Evolutionary conservation across 2,113 vertebrate genomes (phyloP).

Genomic region (Thermophis baileyi): DNA sequence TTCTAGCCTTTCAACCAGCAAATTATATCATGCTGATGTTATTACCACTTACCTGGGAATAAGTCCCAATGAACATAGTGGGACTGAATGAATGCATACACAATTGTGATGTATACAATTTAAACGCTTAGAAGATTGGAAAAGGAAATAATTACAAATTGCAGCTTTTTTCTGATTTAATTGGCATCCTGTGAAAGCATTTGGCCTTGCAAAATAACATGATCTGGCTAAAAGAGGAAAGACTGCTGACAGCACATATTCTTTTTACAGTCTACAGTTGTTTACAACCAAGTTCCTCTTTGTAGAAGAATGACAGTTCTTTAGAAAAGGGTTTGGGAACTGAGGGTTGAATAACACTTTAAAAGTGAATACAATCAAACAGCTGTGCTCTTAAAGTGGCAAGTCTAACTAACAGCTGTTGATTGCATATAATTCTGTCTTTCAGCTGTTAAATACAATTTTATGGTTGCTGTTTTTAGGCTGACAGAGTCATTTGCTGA

Average conservation of each 20-base stretch:
- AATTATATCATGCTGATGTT: not conserved
- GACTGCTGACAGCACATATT: not conserved
- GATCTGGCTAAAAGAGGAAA: not conserved
- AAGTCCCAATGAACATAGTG: not conserved
- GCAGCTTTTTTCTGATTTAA: not conserved
- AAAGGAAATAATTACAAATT: not conserved
- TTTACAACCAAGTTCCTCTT: conserved; percentile 2
- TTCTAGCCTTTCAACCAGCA: not conserved
- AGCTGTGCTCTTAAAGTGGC: conserved; percentile 10
- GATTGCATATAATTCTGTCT: conserved; percentile 7
- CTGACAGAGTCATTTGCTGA: not conserved
- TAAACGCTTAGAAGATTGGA: not conserved
- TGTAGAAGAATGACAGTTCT: conserved; percentile 1
- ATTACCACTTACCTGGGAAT: not conserved
- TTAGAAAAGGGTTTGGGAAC: not conserved
- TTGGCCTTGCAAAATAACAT: conserved; percentile 2
- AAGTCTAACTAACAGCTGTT: not conserved
- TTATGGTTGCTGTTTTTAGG: not conserved
- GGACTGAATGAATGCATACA: not conserved
- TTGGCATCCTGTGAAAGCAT: not conserved
- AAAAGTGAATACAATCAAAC: conserved; percentile 7
- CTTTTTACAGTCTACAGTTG: not conserved
- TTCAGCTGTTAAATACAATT: conserved; percentile 18
- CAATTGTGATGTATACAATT: not conserved
- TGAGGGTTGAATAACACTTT: not conserved